Evolutionary conservation across 2,113 vertebrate species (phyloP), one percentile per base, ranked within the genome.

Genomic region (Pipra filicauda): DNA sequence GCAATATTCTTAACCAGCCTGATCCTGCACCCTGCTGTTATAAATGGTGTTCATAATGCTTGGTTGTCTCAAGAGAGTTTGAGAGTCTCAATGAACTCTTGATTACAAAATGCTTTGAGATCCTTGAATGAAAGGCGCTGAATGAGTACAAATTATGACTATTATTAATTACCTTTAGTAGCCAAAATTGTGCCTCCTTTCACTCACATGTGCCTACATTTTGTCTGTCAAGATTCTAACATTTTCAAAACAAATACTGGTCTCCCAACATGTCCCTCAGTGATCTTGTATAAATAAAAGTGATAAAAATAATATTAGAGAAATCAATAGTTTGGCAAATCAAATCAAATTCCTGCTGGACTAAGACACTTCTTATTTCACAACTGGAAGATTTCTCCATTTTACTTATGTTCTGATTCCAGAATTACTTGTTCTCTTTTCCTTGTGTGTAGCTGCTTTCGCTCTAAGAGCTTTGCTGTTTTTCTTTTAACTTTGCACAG

Each of bases 131-230:
- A 91, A 97, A 97, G 94, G 74, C 93, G 72, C 77, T 97, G 73
- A 95, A 97, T 69, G 93, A 94, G 66, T 89, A 94, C 92, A 97
- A 97, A 94, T 96, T 71, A 76, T 52, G 61, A 61, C 84, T 94
- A 88, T 91, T 94, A 93, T 95, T 98, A 97, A 97, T 97, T 94
- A 96, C 46, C 41, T 96, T 78, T 28, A 84, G 83, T 83, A 93
- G 65, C 73, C 83, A 83, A 91, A 91, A 67, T 10, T 81, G 23
- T 62, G 43, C 33, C 64, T 62, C 39, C 75, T 80, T 88, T 81
- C 62, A 78, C 30, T 91, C 52, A 65, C 14, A 57, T 37, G 6
- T 64, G 69, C n/a, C 64, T 83, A 80, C 5, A 2, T 80, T 92
- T 75, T 78, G 24, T 65, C 61, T 85, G 79, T 59, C 51, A 84